These are phyloP conservation scores for Hoplodrina blanda DNA, from an alignment of 2,888 invertebrate species.

Conservation along the genomic window DNA sequence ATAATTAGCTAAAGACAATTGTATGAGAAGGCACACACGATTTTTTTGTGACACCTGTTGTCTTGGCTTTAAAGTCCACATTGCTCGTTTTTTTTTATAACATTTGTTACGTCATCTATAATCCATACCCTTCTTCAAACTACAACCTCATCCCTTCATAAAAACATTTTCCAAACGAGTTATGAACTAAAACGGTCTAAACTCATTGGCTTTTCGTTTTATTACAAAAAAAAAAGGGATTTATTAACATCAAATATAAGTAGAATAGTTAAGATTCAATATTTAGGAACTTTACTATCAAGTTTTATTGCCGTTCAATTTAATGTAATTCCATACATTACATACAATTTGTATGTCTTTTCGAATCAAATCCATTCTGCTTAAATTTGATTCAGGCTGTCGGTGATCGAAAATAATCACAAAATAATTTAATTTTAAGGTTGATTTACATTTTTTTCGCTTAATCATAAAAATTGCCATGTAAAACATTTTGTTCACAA, in stretches of 20 bases:
- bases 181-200: conserved; percentile 49
- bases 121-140: conserved; percentile 20
- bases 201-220: not conserved
- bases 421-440: conserved; percentile 13
- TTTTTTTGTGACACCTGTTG: too few species aligned
- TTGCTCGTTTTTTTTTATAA: too few species aligned
- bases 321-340: conserved; percentile 1
- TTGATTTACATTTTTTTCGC: conserved; percentile 26
- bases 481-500: conserved; percentile 22
- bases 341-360: not conserved
- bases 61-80: too few species aligned
- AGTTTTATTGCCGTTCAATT: conserved; percentile 15
- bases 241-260: conserved; percentile 3
- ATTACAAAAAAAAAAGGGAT: not conserved
- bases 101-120: too few species aligned
- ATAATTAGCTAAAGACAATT: too few species aligned
- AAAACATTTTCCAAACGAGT: conserved; percentile 13
- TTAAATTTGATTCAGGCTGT: conserved; percentile 15
- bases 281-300: conserved; percentile 33
- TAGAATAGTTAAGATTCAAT: conserved; percentile 24
- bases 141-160: conserved; percentile 7
- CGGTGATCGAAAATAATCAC: conserved; percentile 22
- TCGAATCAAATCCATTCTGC: conserved; percentile 20
- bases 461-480: conserved; percentile 32
- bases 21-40: too few species aligned